phyloP scores from a whole-genome alignment of 2,888 invertebrate genomes.

The Idaea biselata region DNA sequence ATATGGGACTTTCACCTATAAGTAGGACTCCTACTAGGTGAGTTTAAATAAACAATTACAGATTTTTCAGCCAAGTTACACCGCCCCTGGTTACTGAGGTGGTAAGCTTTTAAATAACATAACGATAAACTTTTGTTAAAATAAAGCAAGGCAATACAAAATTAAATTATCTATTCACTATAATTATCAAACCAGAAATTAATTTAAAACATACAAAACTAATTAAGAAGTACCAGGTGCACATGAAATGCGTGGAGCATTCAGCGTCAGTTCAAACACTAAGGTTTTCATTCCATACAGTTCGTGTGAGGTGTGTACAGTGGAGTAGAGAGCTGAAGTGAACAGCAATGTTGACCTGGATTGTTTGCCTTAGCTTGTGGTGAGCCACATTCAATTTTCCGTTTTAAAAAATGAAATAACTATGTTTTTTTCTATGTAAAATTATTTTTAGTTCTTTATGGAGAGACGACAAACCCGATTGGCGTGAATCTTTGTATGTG shows the following conservation, averaged over 20 bases:
- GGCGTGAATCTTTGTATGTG: no score
- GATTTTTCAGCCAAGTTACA: no score
- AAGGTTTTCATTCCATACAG: background rate
- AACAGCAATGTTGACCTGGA: slow-evolving; percentile 23
- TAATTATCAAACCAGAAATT: background rate
- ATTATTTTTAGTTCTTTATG: background rate
- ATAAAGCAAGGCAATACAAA: background rate
- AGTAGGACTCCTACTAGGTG: no score
- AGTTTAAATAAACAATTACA: no score
- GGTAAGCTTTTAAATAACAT: no score
- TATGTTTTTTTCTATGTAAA: background rate
- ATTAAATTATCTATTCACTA: background rate
- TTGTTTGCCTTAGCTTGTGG: slow-evolving; percentile 11
- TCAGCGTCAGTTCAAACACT: background rate
- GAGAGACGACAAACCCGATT: no score
- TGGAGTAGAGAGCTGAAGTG: slow-evolving; percentile 21
- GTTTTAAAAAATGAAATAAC: background rate
- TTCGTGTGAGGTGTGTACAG: slow-evolving; percentile 18
- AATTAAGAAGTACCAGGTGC: background rate
- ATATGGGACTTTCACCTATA: no score
- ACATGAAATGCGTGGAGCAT: background rate
- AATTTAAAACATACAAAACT: background rate
- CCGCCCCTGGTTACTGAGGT: no score
- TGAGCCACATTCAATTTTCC: background rate
- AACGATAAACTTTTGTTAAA: background rate